Conservation (phyloP, 2,888 invertebrate genomes). For the Nemotelus nigrinus region DNA sequence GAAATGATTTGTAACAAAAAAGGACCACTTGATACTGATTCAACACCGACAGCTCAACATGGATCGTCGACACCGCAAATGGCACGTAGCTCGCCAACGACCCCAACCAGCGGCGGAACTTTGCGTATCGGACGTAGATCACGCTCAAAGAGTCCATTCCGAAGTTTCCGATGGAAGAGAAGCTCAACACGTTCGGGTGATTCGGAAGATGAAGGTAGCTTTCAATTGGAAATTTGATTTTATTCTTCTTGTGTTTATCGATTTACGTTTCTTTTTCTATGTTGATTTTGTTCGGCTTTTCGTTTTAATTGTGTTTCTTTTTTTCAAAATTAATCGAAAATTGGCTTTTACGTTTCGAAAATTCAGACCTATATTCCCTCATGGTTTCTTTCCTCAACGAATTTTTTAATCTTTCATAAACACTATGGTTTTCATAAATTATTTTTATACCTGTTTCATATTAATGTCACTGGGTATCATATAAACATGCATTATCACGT, state of each 20-base stretch:
- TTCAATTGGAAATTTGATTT: background rate
- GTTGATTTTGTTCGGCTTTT: conserved; percentile 32
- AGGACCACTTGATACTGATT: conserved; percentile 45
- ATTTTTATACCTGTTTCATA: conserved; percentile 9
- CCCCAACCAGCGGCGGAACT: conserved; percentile 61
- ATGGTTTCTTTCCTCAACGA: no score
- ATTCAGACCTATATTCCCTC: no score
- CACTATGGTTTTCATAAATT: background rate
- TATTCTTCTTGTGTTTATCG: conserved; percentile 37
- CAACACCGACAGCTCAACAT: conserved; percentile 44
- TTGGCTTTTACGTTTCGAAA: no score
- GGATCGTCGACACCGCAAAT: conserved; percentile 35
- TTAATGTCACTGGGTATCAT: conserved; percentile 25
- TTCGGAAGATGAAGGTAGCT: conserved; percentile 74
- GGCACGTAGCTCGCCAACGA: conserved; percentile 48
- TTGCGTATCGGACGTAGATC: conserved; percentile 67
- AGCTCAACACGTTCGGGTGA: conserved; percentile 73
- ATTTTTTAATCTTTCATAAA: no score
- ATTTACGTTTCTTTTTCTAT: conserved; percentile 38
- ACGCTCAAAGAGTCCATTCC: conserved; percentile 93
- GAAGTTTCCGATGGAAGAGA: conserved; percentile 92
- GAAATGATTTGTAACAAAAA: conserved; percentile 19
- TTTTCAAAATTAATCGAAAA: background rate
- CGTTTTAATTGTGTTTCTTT: conserved; percentile 23
- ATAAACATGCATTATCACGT: conserved; percentile 21